Conservation (phyloP, 2,888 invertebrate species). For the Calliopum simillimum region DNA sequence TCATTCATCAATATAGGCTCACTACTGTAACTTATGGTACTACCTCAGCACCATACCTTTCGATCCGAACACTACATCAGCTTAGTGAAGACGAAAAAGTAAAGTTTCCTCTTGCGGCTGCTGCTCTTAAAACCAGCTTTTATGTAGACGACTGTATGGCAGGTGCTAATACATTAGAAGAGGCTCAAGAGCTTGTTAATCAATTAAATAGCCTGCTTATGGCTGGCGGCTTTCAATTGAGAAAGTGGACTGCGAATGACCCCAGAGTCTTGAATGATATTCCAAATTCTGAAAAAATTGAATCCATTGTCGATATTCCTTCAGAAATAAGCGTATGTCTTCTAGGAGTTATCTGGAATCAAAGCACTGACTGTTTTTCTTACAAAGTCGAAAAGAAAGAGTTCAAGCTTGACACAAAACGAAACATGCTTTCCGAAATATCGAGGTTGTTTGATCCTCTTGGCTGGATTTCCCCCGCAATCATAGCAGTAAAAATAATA, state of each 20-base stretch:
- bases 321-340: slow-evolving; percentile 23
- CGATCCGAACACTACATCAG: slow-evolving; percentile 21
- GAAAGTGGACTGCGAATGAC: too few relatives aligned
- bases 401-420: slow-evolving; percentile 25
- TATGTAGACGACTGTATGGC: slow-evolving; percentile 36
- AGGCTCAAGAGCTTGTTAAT: slow-evolving; percentile 17
- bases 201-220: slow-evolving; percentile 26
- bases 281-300: slow-evolving; percentile 23
- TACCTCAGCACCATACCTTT: background rate
- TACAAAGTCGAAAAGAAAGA: slow-evolving; percentile 3
- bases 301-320: slow-evolving; percentile 14
- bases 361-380: slow-evolving; percentile 2
- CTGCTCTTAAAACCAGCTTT: slow-evolving; percentile 12
- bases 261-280: slow-evolving; percentile 3
- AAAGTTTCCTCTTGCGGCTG: slow-evolving; percentile 8
- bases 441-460: slow-evolving; percentile 27
- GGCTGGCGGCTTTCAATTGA: too few relatives aligned
- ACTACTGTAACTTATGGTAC: slow-evolving; percentile 31
- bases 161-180: slow-evolving; percentile 21
- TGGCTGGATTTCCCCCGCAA: slow-evolving; percentile 29
- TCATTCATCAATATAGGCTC: slow-evolving; percentile 16
- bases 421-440: slow-evolving; percentile 33
- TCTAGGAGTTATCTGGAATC: slow-evolving; percentile 17
- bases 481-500: slow-evolving; percentile 18
- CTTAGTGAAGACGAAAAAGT: slow-evolving; percentile 22